Evolutionary conservation across 2,888 invertebrate species (phyloP).

Genomic region (Proisotoma minuta): DNA sequence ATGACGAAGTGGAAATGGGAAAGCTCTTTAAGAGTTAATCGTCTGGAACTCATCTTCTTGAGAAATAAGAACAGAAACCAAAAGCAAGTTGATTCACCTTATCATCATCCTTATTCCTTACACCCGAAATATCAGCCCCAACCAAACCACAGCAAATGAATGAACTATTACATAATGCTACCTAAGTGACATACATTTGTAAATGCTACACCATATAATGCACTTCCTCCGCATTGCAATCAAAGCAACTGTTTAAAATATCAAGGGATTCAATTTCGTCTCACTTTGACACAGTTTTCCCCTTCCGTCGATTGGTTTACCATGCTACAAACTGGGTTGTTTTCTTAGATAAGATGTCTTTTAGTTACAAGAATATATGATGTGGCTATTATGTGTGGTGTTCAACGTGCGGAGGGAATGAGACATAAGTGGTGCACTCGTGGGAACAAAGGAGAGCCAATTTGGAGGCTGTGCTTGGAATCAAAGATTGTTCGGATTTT

Average conservation of each 20-base stretch:
- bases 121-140: neutral
- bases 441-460: slow-evolving; percentile 3
- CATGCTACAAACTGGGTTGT: too few relatives aligned
- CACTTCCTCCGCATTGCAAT: too few relatives aligned
- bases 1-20: slow-evolving; percentile 6
- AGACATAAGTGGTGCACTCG: slow-evolving; percentile 5
- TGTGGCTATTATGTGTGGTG: too few relatives aligned
- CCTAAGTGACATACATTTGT: too few relatives aligned
- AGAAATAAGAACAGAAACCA: neutral
- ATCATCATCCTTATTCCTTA: slow-evolving; percentile 4
- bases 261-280: too few relatives aligned
- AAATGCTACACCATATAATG: too few relatives aligned
- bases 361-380: too few relatives aligned
- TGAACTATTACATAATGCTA: too few relatives aligned
- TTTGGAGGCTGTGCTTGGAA: neutral
- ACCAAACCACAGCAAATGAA: neutral
- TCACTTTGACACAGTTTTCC: too few relatives aligned
- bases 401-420: neutral
- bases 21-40: slow-evolving; percentile 8
- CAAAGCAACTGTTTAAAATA: too few relatives aligned
- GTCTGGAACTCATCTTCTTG: slow-evolving; percentile 11
- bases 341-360: too few relatives aligned
- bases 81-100: neutral
- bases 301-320: too few relatives aligned
- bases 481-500: neutral